Evolutionary conservation across 2,113 vertebrate genomes (phyloP).

Genomic region (Prolemur simus): DNA sequence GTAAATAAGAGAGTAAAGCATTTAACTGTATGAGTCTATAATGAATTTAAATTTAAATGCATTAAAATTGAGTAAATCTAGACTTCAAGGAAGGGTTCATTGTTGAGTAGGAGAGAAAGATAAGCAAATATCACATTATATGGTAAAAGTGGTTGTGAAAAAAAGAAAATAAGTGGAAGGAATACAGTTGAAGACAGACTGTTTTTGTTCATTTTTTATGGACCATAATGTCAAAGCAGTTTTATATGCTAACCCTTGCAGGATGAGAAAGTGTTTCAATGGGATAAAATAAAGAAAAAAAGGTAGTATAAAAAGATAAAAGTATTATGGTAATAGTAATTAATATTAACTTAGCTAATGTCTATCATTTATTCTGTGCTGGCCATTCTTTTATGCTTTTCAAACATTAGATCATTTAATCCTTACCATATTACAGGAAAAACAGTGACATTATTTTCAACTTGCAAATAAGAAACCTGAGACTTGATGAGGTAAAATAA

Average conservation of each 20-base stretch:
- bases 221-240: neutral
- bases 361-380: neutral
- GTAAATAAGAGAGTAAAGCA: neutral
- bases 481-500: neutral
- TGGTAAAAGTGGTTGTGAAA: neutral
- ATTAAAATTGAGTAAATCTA: neutral
- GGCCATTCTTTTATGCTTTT: neutral
- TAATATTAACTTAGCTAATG: neutral
- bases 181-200: neutral
- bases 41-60: neutral
- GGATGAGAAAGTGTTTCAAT: neutral
- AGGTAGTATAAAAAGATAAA: neutral
- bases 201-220: neutral
- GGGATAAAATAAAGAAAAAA: neutral
- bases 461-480: neutral
- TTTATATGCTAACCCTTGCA: neutral
- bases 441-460: neutral
- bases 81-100: neutral
- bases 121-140: neutral
- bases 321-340: neutral
- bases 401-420: neutral
- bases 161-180: neutral
- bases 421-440: neutral
- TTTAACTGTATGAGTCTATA: neutral
- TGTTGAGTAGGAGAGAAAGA: neutral